Conservation (phyloP, 2,113 vertebrate genomes). For the Apistogramma diplotaenia region DNA sequence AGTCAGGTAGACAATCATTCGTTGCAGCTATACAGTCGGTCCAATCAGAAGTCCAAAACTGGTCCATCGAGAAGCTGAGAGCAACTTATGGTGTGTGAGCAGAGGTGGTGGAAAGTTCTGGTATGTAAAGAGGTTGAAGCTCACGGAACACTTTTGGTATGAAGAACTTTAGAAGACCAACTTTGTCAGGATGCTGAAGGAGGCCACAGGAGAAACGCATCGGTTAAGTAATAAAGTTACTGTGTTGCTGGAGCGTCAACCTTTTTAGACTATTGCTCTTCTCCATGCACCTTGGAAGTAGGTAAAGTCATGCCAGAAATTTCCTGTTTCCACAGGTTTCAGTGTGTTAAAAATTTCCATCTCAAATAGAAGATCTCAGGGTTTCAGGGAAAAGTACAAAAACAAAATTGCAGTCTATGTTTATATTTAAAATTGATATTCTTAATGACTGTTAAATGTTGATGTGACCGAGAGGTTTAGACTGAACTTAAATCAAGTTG, state of each 20-base stretch:
- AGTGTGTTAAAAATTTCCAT: too few species aligned
- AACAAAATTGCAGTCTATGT: too few species aligned
- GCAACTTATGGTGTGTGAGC: accelerated
- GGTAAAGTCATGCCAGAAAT: too few species aligned
- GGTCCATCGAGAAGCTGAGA: neutral
- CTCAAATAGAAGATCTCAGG: too few species aligned
- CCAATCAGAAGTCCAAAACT: neutral
- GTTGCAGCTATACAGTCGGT: neutral
- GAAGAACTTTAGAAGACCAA: too few species aligned
- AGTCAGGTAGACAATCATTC: too few species aligned
- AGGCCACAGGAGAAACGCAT: neutral
- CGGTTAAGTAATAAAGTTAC: neutral
- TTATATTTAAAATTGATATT: neutral
- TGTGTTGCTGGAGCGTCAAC: neutral
- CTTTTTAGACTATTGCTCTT: too few species aligned
- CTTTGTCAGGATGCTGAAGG: neutral
- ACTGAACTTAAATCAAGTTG: neutral
- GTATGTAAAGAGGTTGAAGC: neutral
- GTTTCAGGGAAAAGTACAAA: too few species aligned
- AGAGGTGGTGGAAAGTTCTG: neutral
- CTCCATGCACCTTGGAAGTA: too few species aligned
- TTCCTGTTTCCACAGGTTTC: too few species aligned
- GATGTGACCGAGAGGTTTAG: neutral
- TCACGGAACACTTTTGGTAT: neutral
- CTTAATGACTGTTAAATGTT: neutral